A percentile compares a stretch with the other conserved stretches of the same genome.
phyloP scores from a whole-genome alignment of 2,797 vertebrate genomes.

The Tokudaia muenninki region DNA sequence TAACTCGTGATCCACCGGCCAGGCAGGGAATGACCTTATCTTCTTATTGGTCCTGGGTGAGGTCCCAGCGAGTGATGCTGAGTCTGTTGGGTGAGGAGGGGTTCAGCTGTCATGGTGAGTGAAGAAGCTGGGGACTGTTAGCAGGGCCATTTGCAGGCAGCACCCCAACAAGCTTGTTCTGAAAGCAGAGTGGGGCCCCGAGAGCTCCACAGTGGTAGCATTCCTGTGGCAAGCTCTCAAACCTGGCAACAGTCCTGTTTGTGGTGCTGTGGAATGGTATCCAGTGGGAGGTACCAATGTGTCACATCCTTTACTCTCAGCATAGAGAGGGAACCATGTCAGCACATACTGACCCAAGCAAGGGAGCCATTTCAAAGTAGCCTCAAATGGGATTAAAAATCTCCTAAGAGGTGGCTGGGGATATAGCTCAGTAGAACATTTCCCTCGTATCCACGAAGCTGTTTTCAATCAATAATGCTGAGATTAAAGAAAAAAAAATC shows the following conservation, averaged over 20 bases:
- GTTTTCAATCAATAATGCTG: background rate
- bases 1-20: background rate
- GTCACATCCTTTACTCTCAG: background rate
- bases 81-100: background rate
- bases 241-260: no score
- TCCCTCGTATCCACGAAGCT: background rate
- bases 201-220: background rate
- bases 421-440: background rate
- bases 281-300: fast-evolving
- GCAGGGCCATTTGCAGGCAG: background rate
- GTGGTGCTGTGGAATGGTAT: background rate
- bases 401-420: background rate
- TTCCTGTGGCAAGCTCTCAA: background rate
- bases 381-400: background rate
- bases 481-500: background rate
- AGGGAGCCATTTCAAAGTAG: slow-evolving; percentile 11
- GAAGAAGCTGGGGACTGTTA: background rate
- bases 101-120: background rate
- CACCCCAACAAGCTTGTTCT: background rate
- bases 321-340: background rate
- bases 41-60: background rate
- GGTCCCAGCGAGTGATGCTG: fast-evolving
- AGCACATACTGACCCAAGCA: background rate
- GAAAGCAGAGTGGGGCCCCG: background rate
- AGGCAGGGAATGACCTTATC: background rate